These are phyloP conservation scores for Lota lota DNA, from an alignment of 2,113 vertebrate genomes.

Conservation along the genomic window DNA sequence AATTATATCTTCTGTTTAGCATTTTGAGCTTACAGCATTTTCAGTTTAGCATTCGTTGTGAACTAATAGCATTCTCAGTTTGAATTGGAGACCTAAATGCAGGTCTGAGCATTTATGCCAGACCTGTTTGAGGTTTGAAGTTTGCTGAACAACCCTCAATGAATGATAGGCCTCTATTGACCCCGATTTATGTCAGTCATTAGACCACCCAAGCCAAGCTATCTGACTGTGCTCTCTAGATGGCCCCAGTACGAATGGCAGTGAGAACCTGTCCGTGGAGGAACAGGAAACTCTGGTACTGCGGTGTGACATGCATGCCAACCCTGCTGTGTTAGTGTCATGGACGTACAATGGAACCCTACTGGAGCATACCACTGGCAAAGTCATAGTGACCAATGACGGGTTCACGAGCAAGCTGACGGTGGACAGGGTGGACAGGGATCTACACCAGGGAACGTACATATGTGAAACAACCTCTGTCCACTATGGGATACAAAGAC, in stretches of 20 bases:
- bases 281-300: constrained; percentile 41
- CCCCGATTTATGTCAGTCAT: background rate
- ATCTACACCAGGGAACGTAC: constrained; percentile 60
- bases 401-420: constrained; percentile 43
- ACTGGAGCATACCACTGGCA: constrained; percentile 48
- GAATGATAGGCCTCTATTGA: background rate
- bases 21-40: no score
- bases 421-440: constrained; percentile 14
- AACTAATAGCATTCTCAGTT: no score
- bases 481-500: constrained; percentile 20
- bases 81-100: no score
- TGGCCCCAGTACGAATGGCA: constrained; percentile 23
- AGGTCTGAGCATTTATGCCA: no score
- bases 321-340: constrained; percentile 58
- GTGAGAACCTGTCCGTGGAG: constrained; percentile 46
- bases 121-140: background rate
- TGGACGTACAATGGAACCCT: constrained; percentile 58
- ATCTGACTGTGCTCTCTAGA: constrained; percentile 42
- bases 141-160: background rate
- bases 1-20: no score
- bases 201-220: background rate
- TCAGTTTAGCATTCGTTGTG: no score
- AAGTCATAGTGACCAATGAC: constrained; percentile 47
- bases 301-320: constrained; percentile 57
- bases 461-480: constrained; percentile 43